A percentile compares a stretch with the other conserved stretches of the same genome.
Evolutionary conservation across 1,140 invertebrate species (phyloP).

Genomic region (Ruditapes philippinarum): DNA sequence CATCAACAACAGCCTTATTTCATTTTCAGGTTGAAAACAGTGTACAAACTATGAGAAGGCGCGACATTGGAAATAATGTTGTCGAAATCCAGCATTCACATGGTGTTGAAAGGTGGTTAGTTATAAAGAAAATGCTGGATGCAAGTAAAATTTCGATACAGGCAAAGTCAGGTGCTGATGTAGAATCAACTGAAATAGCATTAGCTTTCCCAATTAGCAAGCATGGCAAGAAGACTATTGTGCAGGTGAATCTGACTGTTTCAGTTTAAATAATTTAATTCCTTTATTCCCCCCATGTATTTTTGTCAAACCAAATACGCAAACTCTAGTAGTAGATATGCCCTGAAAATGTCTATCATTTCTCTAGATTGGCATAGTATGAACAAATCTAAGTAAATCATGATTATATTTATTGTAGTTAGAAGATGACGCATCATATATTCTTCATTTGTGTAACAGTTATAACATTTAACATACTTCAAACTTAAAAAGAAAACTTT

Average conservation of each 20-base stretch:
- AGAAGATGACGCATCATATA: no score
- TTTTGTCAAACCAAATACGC: no score
- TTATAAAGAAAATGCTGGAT: slow-evolving; percentile 83
- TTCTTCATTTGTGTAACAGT: no score
- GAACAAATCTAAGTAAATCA: no score
- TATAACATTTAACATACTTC: no score
- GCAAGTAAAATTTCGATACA: slow-evolving; percentile 82
- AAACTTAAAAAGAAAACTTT: no score
- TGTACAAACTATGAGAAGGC: slow-evolving; percentile 76
- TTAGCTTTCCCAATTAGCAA: slow-evolving; percentile 83
- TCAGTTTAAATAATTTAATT: no score
- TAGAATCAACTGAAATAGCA: slow-evolving; percentile 86
- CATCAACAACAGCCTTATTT: not conserved
- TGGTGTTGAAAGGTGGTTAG: slow-evolving; percentile 81
- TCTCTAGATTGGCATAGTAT: no score
- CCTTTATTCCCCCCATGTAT: no score
- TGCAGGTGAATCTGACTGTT: not conserved
- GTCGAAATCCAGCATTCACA: slow-evolving; percentile 82
- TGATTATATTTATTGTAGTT: no score
- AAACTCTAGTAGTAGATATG: no score
- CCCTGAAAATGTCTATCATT: no score
- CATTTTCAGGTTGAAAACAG: slow-evolving; percentile 77
- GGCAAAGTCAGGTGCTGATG: slow-evolving; percentile 84
- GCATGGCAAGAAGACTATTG: slow-evolving; percentile 51
- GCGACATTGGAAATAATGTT: slow-evolving; percentile 78